Evolutionary conservation across 1,140 invertebrate species (phyloP).

Genomic region (Diplogasteroides magnus): DNA sequence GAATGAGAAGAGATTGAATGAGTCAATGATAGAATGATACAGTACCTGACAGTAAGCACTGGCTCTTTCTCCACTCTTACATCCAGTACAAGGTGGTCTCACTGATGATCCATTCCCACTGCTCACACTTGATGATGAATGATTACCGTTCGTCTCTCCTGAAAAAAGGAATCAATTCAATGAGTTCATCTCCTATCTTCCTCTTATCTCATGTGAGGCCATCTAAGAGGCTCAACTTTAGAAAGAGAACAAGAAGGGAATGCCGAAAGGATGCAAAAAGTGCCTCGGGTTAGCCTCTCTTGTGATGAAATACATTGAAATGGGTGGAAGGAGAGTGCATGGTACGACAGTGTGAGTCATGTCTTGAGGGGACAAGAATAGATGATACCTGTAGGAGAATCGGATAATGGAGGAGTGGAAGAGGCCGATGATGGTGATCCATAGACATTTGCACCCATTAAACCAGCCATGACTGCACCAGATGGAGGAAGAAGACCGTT

Average conservation of each 20-base stretch:
- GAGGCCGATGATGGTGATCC: constrained; percentile 17
- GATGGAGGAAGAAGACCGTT: constrained; percentile 71
- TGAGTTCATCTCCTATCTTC: no score
- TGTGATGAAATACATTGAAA: neutral
- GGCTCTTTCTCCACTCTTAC: constrained; percentile 61
- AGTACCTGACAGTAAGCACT: constrained; percentile 67
- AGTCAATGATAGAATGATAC: neutral
- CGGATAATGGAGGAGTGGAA: constrained; percentile 19
- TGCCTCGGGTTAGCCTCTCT: no score
- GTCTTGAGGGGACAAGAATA: neutral
- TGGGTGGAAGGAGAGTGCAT: neutral
- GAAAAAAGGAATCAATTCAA: constrained; percentile 27
- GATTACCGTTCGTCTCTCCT: constrained; percentile 34
- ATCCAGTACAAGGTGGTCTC: constrained; percentile 59
- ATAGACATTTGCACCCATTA: constrained; percentile 8
- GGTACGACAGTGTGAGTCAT: neutral
- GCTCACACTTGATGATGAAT: constrained; percentile 37
- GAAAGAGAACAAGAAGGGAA: neutral
- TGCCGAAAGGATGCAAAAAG: no score
- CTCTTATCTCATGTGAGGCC: constrained; percentile 32
- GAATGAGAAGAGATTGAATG: constrained; percentile 1
- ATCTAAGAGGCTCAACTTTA: no score
- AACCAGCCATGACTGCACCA: neutral
- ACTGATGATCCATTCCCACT: constrained; percentile 22
- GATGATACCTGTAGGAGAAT: constrained; percentile 59